These are phyloP conservation scores for Montipora foliosa DNA, from an alignment of 64 coral and sea anemone species.

Conservation along the genomic window DNA sequence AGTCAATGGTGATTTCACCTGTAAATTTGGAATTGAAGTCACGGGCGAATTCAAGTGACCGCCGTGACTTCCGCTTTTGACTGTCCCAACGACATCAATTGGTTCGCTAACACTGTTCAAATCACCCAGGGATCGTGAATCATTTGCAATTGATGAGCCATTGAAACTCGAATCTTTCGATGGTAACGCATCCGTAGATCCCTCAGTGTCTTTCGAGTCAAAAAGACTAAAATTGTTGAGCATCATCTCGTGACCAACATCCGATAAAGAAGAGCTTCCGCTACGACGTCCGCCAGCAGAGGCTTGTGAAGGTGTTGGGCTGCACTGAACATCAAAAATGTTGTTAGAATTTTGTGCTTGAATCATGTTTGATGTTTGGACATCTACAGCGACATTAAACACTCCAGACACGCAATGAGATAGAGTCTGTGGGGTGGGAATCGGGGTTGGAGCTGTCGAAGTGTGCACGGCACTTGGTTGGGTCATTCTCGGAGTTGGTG, in stretches of 20 bases:
- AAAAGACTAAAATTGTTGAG: not conserved
- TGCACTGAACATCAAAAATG: not conserved
- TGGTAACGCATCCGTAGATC: not conserved
- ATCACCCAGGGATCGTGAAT: constrained; percentile 5
- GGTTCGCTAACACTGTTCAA: constrained; percentile 39
- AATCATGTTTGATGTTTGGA: not conserved
- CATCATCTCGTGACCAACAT: not conserved
- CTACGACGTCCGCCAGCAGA: not conserved
- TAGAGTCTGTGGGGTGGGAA: not conserved
- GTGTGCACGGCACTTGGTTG: constrained; percentile 22
- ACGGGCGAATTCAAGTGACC: constrained; percentile 32
- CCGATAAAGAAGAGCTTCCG: constrained; percentile 10
- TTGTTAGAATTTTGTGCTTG: not conserved
- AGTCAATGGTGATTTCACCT: not conserved
- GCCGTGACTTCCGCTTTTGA: not conserved
- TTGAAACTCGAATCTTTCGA: constrained; percentile 23
- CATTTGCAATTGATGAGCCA: constrained; percentile 9
- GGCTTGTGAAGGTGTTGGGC: constrained; percentile 6
- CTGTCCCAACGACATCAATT: constrained; percentile 1
- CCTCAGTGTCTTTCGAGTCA: not conserved
- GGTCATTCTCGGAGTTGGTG: constrained; percentile 1
- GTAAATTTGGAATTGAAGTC: not conserved
- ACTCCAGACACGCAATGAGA: not conserved
- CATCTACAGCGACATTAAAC: not conserved
- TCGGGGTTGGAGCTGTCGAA: constrained; percentile 15